phyloP scores from a whole-genome alignment of 2,888 invertebrate species.

The Meteorus colon region DNA sequence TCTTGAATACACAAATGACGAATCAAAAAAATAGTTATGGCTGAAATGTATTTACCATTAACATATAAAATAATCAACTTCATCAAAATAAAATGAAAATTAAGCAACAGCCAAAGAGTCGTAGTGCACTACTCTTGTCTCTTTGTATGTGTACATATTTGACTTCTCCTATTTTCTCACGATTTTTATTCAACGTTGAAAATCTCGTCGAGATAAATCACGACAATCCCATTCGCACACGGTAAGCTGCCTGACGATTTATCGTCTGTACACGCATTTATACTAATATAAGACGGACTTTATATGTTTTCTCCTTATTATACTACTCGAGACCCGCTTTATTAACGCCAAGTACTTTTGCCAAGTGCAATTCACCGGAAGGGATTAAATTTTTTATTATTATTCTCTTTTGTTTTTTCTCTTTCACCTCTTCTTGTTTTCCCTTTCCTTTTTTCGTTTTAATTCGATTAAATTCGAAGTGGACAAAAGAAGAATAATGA shows the following conservation, averaged over 20 bases:
- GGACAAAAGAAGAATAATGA: too few relatives aligned
- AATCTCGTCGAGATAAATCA: constrained; percentile 63
- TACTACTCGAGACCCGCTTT: constrained; percentile 48
- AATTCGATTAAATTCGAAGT: constrained; percentile 12
- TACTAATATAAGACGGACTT: constrained; percentile 40
- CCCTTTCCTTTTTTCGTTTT: neutral
- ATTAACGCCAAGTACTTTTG: constrained; percentile 46
- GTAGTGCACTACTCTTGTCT: neutral
- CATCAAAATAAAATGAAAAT: neutral
- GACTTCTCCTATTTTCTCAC: constrained; percentile 34
- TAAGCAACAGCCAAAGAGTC: constrained; percentile 10
- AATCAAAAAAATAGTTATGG: neutral
- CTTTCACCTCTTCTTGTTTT: constrained; percentile 1
- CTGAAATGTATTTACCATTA: constrained; percentile 10
- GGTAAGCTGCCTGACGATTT: constrained; percentile 55
- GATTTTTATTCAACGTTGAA: constrained; percentile 59
- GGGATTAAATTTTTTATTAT: constrained; percentile 28
- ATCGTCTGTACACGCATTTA: constrained; percentile 54
- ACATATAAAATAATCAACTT: constrained; percentile 9
- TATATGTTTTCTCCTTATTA: constrained; percentile 38
- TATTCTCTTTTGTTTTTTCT: constrained; percentile 32
- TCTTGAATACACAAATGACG: neutral
- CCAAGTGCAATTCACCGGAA: constrained; percentile 23
- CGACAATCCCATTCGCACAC: constrained; percentile 55
- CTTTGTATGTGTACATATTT: neutral